Evolutionary conservation across 2,888 invertebrate species (phyloP).

Genomic region (Pristionchus exspectatus): DNA sequence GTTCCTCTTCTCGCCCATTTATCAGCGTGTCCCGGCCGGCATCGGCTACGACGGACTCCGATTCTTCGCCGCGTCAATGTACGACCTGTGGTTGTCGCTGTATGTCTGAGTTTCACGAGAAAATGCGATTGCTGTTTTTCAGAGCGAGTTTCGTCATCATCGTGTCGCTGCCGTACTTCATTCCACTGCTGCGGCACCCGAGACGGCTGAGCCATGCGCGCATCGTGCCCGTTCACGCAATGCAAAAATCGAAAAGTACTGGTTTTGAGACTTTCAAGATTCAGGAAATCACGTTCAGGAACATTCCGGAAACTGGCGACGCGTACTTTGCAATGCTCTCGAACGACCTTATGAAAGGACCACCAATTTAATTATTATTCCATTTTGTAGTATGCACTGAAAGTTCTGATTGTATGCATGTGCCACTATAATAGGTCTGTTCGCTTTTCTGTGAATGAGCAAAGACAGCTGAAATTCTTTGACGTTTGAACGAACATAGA

Average conservation of each 20-base stretch:
- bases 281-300: not conserved
- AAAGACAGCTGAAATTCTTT: not conserved
- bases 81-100: conserved; percentile 3
- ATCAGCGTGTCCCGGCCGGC: not conserved
- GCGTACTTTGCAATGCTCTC: not conserved
- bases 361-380: not conserved
- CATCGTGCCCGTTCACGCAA: not conserved
- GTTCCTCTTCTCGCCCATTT: conserved; percentile 20
- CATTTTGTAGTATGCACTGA: too few species aligned
- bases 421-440: too few species aligned
- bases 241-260: not conserved
- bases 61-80: not conserved
- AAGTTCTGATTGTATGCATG: too few species aligned
- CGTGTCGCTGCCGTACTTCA: not conserved
- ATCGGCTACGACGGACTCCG: not conserved
- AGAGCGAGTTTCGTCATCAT: not conserved
- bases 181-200: not conserved
- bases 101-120: not conserved
- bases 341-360: not conserved
- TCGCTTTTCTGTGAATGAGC: not conserved
- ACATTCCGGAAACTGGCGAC: not conserved
- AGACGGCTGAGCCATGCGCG: not conserved
- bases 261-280: not conserved
- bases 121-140: not conserved
- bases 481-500: too few species aligned